Percentiles rank a stretch among this genome's conserved stretches.
Conservation (phyloP, 1,140 invertebrate genomes). For the Euura lappo region DNA sequence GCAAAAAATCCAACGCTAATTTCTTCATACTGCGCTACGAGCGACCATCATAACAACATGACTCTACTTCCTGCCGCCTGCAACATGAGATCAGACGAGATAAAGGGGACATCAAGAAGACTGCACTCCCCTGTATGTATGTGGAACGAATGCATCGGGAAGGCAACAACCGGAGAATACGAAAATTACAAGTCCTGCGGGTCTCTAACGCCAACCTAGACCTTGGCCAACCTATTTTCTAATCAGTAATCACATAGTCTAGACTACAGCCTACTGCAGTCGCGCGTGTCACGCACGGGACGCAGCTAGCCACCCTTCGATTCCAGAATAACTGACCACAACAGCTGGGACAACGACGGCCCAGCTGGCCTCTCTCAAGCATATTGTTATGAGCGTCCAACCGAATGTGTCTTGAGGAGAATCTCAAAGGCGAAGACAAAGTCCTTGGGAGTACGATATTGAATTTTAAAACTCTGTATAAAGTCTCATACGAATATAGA, state of each 20-base stretch:
- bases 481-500: background rate
- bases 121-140: too few relatives aligned
- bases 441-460: background rate
- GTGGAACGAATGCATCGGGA: too few relatives aligned
- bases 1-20: too few relatives aligned
- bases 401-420: too few relatives aligned
- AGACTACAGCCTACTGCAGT: background rate
- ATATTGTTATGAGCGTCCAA: background rate
- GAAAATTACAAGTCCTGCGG: background rate
- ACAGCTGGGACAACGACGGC: background rate
- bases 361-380: background rate
- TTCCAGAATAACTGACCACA: background rate
- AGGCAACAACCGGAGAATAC: background rate
- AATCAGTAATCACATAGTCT: background rate
- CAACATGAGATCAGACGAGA: too few relatives aligned
- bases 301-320: background rate
- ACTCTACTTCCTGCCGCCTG: too few relatives aligned
- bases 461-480: background rate
- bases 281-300: background rate
- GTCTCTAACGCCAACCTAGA: background rate
- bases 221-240: background rate
- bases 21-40: too few relatives aligned
- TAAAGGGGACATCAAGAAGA: too few relatives aligned
- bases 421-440: too few relatives aligned
- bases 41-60: too few relatives aligned